Conservation (phyloP, 2,888 invertebrate species). For the Trypoxylon attenuatum region DNA sequence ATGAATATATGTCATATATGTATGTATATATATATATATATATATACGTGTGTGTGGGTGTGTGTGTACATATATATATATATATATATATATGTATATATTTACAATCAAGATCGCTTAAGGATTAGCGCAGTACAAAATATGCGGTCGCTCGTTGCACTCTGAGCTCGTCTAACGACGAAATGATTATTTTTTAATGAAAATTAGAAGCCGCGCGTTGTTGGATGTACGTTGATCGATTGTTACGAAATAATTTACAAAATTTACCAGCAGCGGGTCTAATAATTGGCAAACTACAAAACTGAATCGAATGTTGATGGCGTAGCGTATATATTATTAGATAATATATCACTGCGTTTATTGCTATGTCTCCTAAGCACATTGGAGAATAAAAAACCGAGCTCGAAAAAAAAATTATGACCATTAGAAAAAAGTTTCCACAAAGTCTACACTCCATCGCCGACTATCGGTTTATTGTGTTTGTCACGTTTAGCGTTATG, state of each 20-base stretch:
- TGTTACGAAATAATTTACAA: too few relatives aligned
- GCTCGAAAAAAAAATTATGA: too few relatives aligned
- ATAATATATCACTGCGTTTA: slow-evolving; percentile 22
- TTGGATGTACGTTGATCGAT: too few relatives aligned
- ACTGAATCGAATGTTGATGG: slow-evolving; percentile 19
- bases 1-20: slow-evolving; percentile 32
- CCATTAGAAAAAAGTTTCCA: too few relatives aligned
- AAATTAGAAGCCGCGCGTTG: too few relatives aligned
- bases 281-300: slow-evolving; percentile 4
- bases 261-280: background rate
- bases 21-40: background rate
- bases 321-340: slow-evolving; percentile 17
- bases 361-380: slow-evolving; percentile 4
- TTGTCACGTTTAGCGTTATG: slow-evolving; percentile 71
- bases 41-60: slow-evolving; percentile 11
- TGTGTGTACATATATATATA: background rate
- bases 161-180: slow-evolving; percentile 5
- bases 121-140: slow-evolving; percentile 31
- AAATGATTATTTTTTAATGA: slow-evolving; percentile 7
- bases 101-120: slow-evolving; percentile 27
- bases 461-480: slow-evolving; percentile 52
- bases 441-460: slow-evolving; percentile 32
- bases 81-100: slow-evolving; percentile 14
- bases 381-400: too few relatives aligned
- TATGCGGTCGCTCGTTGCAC: slow-evolving; percentile 20